Evolutionary conservation across 2,113 vertebrate genomes (phyloP), one percentile per base, ranked within the genome.

Genomic region (Ceuthmochares aereus): DNA sequence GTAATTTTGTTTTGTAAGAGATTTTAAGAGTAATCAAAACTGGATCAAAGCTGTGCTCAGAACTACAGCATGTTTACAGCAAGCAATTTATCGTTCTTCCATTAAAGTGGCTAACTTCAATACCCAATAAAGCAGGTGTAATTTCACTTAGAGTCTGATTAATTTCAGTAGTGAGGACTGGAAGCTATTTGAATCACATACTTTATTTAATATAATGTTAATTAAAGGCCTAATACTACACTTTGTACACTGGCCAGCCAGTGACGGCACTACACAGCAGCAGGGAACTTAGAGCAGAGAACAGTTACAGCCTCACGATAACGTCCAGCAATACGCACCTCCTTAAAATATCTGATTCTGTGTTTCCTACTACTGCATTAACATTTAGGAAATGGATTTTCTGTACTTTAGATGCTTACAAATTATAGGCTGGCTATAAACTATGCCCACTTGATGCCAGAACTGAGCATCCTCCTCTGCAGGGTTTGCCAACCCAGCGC

Each of bases 101-200:
- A 58, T 75, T 89, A 75, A 95, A 84, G 36, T 7, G 23, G 52
- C 37, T 89, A 68, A 87, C 30, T 73, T 40, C 43, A 20, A 70
- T 34, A 83, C n/a, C 36, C 66, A 93, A 82, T 84, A 67, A 87
- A 87, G 34, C 10, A 60, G 23, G 9, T 42, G 74, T 67, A 32
- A 51, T 81, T 94, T 95, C 36, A 88, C 86, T 92, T 84, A 78
- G 30, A 52, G 32, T 47, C 73, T 75, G 56, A 93, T 92, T 93
- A 30, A 81, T 84, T 92, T 87, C 76, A 58, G n/a, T 36, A 68
- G 66, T 12, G 59, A 92, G 54, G 58, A 62, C 15, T 51, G 40
- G 26, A 62, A 73, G 76, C 54, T 89, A 40, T 36, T 76, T 2
- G 7, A 93, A 82, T 62, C 51, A 29, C 19, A 52, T 8, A 62